A percentile compares a stretch with the other conserved stretches of the same genome.
These are phyloP conservation scores for Drosophila birchii DNA, from an alignment of 2,888 invertebrate genomes.

Conservation along the genomic window DNA sequence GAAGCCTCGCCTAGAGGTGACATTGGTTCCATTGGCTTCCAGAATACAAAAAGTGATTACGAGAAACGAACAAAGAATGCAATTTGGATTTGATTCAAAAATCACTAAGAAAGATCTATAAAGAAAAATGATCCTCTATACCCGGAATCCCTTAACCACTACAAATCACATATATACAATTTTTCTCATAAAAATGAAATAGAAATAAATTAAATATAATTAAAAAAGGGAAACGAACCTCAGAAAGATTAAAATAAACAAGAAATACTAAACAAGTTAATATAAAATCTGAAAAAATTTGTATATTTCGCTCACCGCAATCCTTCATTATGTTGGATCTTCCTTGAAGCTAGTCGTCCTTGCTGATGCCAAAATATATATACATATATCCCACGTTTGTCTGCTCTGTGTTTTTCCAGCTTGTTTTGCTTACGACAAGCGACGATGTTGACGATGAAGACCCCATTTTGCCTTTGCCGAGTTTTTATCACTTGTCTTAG, in stretches of 20 bases:
- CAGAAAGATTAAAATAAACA: background rate
- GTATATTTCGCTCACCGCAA: background rate
- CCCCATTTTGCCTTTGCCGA: conserved; percentile 58
- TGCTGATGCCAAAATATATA: background rate
- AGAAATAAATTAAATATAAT: background rate
- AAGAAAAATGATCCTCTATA: background rate
- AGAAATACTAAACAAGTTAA: background rate
- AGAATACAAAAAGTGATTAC: conserved; percentile 2
- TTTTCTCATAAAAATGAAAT: background rate
- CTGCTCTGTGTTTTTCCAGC: background rate
- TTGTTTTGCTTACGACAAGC: conserved; percentile 53
- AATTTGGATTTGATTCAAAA: background rate
- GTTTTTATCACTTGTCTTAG: conserved; percentile 42
- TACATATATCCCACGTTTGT: background rate
- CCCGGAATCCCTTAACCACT: background rate
- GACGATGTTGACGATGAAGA: conserved; percentile 60
- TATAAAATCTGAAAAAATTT: background rate
- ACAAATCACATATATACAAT: too few species aligned
- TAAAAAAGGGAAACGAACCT: background rate
- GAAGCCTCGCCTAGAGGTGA: conserved; percentile 14
- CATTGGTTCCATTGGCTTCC: background rate
- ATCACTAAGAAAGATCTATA: background rate
- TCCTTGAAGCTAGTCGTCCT: conserved; percentile 3
- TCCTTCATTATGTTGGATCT: background rate
- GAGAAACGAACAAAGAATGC: background rate